Evolutionary conservation across 2,888 invertebrate genomes (phyloP).

Genomic region (Agonopterix heracliana): DNA sequence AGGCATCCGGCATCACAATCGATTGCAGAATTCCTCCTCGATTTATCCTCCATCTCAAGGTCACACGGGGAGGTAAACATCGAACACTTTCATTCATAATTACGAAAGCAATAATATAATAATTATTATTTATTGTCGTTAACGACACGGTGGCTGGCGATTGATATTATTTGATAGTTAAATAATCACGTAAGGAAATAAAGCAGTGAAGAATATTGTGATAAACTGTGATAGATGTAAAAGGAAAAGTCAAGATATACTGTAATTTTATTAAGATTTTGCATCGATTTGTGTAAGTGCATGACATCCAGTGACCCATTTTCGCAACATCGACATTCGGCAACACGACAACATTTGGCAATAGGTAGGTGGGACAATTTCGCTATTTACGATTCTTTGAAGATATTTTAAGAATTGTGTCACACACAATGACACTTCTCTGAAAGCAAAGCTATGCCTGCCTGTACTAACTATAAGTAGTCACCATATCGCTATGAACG

Average conservation of each 20-base stretch:
- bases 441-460: background rate
- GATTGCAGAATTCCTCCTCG: slow-evolving; percentile 35
- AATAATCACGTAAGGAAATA: background rate
- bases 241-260: background rate
- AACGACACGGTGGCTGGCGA: background rate
- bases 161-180: background rate
- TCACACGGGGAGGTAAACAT: slow-evolving; percentile 57
- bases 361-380: slow-evolving; percentile 46
- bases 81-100: slow-evolving; percentile 41
- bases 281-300: slow-evolving; percentile 55
- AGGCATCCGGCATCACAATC: slow-evolving; percentile 39
- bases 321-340: slow-evolving; percentile 58
- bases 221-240: slow-evolving; percentile 3
- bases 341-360: slow-evolving; percentile 51
- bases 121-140: background rate
- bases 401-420: slow-evolving; percentile 32
- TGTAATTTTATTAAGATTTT: slow-evolving; percentile 23
- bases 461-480: too few species aligned
- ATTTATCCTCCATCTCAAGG: slow-evolving; percentile 44
- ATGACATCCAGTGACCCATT: slow-evolving; percentile 65
- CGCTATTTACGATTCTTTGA: slow-evolving; percentile 38
- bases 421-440: slow-evolving; percentile 3
- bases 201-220: background rate
- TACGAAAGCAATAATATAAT: slow-evolving; percentile 12
- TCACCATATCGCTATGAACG: too few species aligned